phyloP scores from a whole-genome alignment of 2,113 vertebrate species.

The Syngnathus scovelli region DNA sequence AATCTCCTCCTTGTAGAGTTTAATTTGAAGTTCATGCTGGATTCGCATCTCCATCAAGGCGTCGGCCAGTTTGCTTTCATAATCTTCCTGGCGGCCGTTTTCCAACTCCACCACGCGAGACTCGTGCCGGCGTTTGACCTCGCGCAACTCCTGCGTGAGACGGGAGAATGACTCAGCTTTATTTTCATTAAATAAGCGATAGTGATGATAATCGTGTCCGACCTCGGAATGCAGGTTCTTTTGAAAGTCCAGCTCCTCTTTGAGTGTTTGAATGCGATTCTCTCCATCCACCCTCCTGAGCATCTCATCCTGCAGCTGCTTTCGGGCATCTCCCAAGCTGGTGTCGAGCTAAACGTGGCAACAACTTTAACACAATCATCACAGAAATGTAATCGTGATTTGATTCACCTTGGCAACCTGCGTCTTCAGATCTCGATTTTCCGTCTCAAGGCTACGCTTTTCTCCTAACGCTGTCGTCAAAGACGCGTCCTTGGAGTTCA shows the following conservation, averaged over 20 bases:
- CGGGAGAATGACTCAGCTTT: background rate
- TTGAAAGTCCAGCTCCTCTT: constrained; percentile 89
- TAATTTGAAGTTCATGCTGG: constrained; percentile 83
- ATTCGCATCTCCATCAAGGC: constrained; percentile 78
- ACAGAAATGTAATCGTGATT: too few species aligned
- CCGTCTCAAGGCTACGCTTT: constrained; percentile 81
- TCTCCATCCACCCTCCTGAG: constrained; percentile 84
- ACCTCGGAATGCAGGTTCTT: constrained; percentile 87
- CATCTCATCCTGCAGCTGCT: constrained; percentile 92
- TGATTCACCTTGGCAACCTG: constrained; percentile 82
- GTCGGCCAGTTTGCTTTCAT: constrained; percentile 80
- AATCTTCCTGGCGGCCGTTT: constrained; percentile 80
- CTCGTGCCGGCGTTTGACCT: constrained; percentile 82
- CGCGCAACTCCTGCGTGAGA: constrained; percentile 77
- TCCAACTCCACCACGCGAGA: constrained; percentile 86
- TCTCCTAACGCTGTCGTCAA: constrained; percentile 82
- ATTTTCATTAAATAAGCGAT: background rate
- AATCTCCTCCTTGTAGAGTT: constrained; percentile 84
- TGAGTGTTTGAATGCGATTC: constrained; percentile 87
- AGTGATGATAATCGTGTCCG: constrained; percentile 8
- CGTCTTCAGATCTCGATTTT: constrained; percentile 78
- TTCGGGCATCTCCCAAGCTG: constrained; percentile 76
- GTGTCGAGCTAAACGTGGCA: constrained; percentile 71
- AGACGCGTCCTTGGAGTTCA: constrained; percentile 86
- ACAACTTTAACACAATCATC: background rate